Conservation (phyloP, 2,888 invertebrate genomes). For the Tenthredo notha region DNA sequence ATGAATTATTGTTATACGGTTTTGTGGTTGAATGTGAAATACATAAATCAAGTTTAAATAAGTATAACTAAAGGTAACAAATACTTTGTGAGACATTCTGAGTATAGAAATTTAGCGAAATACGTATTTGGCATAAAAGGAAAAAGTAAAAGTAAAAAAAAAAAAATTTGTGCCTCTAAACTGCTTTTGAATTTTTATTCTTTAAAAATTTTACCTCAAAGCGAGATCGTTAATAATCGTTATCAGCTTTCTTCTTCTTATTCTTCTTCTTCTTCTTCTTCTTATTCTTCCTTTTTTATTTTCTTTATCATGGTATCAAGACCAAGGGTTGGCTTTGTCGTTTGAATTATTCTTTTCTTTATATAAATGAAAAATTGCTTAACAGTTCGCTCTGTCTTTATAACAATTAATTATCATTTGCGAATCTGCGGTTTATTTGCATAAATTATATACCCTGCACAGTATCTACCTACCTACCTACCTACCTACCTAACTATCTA, state of each 20-base stretch:
- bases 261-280: not conserved
- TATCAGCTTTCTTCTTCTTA: not conserved
- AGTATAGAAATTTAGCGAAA: not conserved
- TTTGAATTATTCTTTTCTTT: not conserved
- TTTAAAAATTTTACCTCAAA: not conserved
- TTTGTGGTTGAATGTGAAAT: not conserved
- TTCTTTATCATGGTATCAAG: not conserved
- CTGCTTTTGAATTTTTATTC: not conserved
- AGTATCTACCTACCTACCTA: not conserved
- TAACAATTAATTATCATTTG: conserved; percentile 15
- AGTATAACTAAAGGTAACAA: not conserved
- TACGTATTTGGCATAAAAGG: not conserved
- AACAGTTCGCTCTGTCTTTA: conserved; percentile 3
- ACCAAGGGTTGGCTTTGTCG: not conserved
- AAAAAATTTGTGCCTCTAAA: not conserved
- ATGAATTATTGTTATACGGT: conserved; percentile 33
- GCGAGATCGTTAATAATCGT: not conserved
- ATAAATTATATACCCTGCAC: not conserved
- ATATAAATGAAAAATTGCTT: not conserved
- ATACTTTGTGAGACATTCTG: not conserved
- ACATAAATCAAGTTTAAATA: not conserved
- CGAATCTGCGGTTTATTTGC: conserved; percentile 8
- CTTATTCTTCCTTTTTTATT: not conserved
- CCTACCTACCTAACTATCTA: not conserved
- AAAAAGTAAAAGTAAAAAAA: not conserved